Evolutionary conservation across 2,797 vertebrate genomes (phyloP).

Genomic region (Poecilia gillii): DNA sequence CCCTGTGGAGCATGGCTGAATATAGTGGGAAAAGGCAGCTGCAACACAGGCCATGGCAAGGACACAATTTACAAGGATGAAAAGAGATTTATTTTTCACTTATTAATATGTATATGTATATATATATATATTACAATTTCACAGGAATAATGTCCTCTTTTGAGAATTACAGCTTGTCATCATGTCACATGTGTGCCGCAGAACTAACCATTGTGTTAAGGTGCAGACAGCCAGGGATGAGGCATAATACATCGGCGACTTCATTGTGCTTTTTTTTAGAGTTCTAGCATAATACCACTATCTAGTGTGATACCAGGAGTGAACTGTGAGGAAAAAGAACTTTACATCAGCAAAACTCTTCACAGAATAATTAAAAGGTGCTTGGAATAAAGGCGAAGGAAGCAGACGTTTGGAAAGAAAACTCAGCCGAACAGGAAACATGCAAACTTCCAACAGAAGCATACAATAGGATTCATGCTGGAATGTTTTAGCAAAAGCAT

Average conservation of each 20-base stretch:
- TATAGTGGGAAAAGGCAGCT: slow-evolving; percentile 50
- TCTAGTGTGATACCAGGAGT: background rate
- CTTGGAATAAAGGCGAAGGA: background rate
- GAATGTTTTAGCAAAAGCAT: background rate
- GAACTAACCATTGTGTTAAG: slow-evolving; percentile 5
- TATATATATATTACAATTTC: slow-evolving; percentile 34
- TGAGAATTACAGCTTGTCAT: slow-evolving; percentile 45
- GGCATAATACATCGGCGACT: slow-evolving; percentile 16
- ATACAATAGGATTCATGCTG: background rate
- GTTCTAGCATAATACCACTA: background rate
- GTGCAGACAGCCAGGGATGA: slow-evolving; percentile 13
- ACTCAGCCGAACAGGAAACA: background rate
- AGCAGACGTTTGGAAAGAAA: background rate
- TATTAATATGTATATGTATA: background rate
- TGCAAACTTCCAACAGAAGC: background rate
- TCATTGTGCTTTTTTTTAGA: background rate
- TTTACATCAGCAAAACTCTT: background rate
- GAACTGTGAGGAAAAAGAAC: background rate
- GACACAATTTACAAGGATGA: slow-evolving; percentile 56
- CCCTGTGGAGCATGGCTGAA: slow-evolving; percentile 57
- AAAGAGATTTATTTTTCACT: slow-evolving; percentile 33
- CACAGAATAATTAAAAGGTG: background rate
- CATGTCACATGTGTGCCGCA: slow-evolving; percentile 14
- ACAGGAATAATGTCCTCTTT: slow-evolving; percentile 53
- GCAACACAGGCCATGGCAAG: slow-evolving; percentile 40